A percentile compares a stretch with the other conserved stretches of the same genome.
Conservation (phyloP, 2,888 invertebrate species). For the Pandemis corylana region DNA sequence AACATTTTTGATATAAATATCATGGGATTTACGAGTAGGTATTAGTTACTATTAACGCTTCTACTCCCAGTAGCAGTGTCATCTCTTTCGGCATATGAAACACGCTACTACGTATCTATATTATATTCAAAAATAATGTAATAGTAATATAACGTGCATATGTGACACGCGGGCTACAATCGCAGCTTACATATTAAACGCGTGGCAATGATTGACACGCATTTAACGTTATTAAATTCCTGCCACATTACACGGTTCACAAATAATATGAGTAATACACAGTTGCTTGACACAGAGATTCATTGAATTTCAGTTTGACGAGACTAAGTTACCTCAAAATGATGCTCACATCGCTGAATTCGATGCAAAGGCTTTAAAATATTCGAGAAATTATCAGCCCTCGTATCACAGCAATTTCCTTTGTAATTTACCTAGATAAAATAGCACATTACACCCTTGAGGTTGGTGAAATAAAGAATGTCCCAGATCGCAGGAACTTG, state of each 20-base stretch:
- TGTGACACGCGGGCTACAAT: slow-evolving; percentile 50
- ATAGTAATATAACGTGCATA: slow-evolving; percentile 40
- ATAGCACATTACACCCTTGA: too few relatives aligned
- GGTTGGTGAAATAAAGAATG: too few relatives aligned
- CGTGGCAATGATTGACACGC: slow-evolving; percentile 68
- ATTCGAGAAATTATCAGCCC: slow-evolving; percentile 12
- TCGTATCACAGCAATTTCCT: not conserved
- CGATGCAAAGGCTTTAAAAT: slow-evolving; percentile 4
- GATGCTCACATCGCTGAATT: slow-evolving; percentile 45
- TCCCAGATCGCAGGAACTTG: too few relatives aligned
- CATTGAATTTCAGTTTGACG: slow-evolving; percentile 72
- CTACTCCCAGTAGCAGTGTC: too few relatives aligned
- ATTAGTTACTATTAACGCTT: too few relatives aligned
- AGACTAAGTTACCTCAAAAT: slow-evolving; percentile 63
- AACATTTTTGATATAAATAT: too few relatives aligned
- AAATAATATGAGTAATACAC: slow-evolving; percentile 72
- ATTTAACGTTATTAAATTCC: slow-evolving; percentile 76
- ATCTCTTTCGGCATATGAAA: too few relatives aligned
- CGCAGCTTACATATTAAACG: slow-evolving; percentile 66
- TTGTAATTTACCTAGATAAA: not conserved
- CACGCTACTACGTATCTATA: too few relatives aligned
- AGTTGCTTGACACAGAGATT: slow-evolving; percentile 70
- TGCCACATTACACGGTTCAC: slow-evolving; percentile 74
- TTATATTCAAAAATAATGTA: slow-evolving; percentile 16
- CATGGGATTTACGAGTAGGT: too few relatives aligned